phyloP scores from a whole-genome alignment of 2,113 vertebrate genomes.

The Aspidoscelis tigris region DNA sequence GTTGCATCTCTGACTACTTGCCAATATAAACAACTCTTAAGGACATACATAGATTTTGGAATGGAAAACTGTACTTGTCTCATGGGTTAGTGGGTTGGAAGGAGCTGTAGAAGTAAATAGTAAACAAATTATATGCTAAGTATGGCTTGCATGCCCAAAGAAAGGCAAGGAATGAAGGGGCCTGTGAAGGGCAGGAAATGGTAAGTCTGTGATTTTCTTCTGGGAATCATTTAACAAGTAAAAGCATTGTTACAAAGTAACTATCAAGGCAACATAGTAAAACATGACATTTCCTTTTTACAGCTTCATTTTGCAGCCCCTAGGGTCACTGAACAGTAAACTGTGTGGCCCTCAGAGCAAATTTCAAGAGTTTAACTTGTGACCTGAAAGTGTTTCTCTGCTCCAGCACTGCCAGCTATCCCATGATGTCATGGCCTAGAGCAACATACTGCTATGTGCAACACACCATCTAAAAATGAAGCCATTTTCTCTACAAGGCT shows the following conservation, averaged over 20 bases:
- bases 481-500: not conserved
- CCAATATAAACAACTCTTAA: not conserved
- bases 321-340: slow-evolving; percentile 12
- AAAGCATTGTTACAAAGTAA: not conserved
- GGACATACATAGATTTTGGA: not conserved
- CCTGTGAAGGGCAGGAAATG: not conserved
- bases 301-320: slow-evolving; percentile 8
- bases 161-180: not conserved
- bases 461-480: slow-evolving; percentile 34
- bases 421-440: not conserved
- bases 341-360: not conserved
- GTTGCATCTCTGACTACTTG: not conserved
- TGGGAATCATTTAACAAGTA: not conserved
- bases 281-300: not conserved
- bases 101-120: not conserved
- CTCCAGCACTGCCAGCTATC: not conserved
- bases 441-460: not conserved
- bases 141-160: not conserved
- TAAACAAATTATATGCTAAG: not conserved
- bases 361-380: not conserved
- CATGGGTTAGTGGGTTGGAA: not conserved
- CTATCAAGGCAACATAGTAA: not conserved
- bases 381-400: not conserved
- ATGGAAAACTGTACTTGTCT: not conserved
- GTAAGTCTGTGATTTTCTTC: not conserved